These are phyloP conservation scores for Ia io DNA, from an alignment of 2,113 vertebrate species.

Conservation along the genomic window DNA sequence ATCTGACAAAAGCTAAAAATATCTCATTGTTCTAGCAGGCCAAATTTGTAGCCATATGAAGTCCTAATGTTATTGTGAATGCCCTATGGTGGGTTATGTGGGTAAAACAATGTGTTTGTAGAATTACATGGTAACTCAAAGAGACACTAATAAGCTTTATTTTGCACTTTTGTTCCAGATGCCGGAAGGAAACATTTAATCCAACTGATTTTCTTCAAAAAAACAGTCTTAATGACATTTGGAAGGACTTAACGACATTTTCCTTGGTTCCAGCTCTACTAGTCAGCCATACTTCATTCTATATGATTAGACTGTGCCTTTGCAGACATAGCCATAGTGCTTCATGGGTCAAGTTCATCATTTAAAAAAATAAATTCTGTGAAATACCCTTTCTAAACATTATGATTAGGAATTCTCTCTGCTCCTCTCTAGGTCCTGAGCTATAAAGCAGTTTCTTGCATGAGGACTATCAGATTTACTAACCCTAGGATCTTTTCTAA, in stretches of 20 bases:
- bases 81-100: not conserved
- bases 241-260: constrained; percentile 22
- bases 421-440: not conserved
- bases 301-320: not conserved
- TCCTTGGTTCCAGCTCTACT: not conserved
- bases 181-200: constrained; percentile 34
- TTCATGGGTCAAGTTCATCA: not conserved
- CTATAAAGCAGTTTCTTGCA: not conserved
- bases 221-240: constrained; percentile 32
- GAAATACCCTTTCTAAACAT: not conserved
- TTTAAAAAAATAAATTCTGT: not conserved
- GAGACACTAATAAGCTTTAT: not conserved
- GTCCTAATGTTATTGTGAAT: constrained; percentile 19
- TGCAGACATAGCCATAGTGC: not conserved
- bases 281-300: not conserved
- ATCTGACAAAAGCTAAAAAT: constrained; percentile 50
- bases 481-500: not conserved
- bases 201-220: not conserved
- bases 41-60: not conserved
- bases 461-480: not conserved
- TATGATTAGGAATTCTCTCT: not conserved
- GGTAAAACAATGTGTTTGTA: constrained; percentile 31
- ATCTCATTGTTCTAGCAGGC: constrained; percentile 16
- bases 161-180: constrained; percentile 27
- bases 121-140: constrained; percentile 42